Base-by-base conservation (phyloP, 2,797 vertebrate genomes). In the Pangasius mekongensis region DNA sequence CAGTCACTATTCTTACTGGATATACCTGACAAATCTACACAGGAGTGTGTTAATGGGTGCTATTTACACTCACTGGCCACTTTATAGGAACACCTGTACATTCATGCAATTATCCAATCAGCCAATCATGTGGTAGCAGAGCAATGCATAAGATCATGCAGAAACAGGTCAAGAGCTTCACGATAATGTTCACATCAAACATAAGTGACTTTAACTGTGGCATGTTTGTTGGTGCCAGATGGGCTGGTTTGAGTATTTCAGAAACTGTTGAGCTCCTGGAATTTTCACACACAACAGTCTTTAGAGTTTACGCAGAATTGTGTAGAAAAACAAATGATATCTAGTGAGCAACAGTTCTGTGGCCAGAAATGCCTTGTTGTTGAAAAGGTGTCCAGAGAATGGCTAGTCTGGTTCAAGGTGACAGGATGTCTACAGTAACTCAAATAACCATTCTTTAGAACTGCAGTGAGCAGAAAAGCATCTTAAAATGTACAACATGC, bases 1-100 rank as follows among this genome's bases (percentile, higher is more conserved):
- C 30, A 76, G 77, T 58, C 39, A 83, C 56, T 74, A 52, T 67
- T 86, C 66, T 49, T 24, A 36, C 16, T 27, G 66, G 56, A 20
- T 67, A 36, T 60, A 91, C 43, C 64, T 87, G 76, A 86, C 66
- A 54, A 54, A 78, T 69, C 39, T 56, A 54, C 22, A n/a, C 27
- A 18, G 10, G 52, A 52, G 33, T 54, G 49, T 66, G 16, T 80
- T 66, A 58, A 83, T 22, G n/a, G 24, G 76, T 85, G 16, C 56
- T 30, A 30, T 52, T 18, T 54, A 27, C 13, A 77, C 39, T 2
- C 27, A 52, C 6, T 18, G 14, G 7, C n/a, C 27, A 52, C 14
- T 76, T 49, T 49, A 49, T n/a, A 49, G 73, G 24, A 76, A n/a
- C 24, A 76, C 22, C 71, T 47, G 39, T 2, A 47, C 73, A n/a